These are phyloP conservation scores for Orientallactaga bullata DNA, from an alignment of 2,113 vertebrate species.

Conservation along the genomic window DNA sequence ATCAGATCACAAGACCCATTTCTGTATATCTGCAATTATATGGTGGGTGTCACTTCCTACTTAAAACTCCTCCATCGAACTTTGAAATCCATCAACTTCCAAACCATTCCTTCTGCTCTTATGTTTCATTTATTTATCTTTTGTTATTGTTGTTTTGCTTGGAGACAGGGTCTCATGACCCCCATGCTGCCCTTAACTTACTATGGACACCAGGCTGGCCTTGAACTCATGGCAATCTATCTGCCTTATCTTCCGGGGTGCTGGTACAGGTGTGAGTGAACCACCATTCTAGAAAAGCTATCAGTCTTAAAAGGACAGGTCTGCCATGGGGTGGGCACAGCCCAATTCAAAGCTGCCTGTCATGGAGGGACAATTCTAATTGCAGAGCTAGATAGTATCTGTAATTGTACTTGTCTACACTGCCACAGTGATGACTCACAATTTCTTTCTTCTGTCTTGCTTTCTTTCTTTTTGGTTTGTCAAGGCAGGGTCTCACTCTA, in stretches of 20 bases:
- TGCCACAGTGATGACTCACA: too few relatives aligned
- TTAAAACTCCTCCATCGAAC: neutral
- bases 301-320: neutral
- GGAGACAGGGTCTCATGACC: too few relatives aligned
- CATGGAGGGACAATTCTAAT: neutral
- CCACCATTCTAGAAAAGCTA: neutral
- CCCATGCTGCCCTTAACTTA: too few relatives aligned
- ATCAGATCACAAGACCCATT: too few relatives aligned
- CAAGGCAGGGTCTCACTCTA: too few relatives aligned
- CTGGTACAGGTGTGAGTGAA: too few relatives aligned
- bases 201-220: too few relatives aligned
- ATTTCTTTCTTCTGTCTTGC: neutral
- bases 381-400: neutral
- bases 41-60: neutral
- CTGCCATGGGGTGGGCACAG: neutral
- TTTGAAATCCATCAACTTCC: neutral
- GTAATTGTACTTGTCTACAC: neutral
- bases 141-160: too few relatives aligned
- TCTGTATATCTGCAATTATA: neutral
- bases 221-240: too few relatives aligned
- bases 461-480: too few relatives aligned
- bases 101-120: neutral
- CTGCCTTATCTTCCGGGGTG: too few relatives aligned
- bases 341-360: neutral
- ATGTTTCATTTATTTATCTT: neutral